Conservation (phyloP, 2,113 vertebrate genomes). For the Istiophorus platypterus region DNA sequence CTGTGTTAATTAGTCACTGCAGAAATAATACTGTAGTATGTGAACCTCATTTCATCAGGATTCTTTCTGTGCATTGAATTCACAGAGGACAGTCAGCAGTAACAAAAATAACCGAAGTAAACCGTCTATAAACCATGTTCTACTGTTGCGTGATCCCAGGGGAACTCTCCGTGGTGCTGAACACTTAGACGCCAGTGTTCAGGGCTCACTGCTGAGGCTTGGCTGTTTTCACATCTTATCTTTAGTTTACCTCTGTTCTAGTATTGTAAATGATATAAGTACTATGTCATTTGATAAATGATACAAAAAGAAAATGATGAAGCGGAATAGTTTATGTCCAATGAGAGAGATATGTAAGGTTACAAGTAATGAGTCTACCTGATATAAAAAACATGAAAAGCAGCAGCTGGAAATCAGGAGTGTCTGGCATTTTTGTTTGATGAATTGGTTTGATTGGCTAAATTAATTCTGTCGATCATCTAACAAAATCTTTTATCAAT, state of each 20-base stretch:
- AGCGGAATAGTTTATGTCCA: too few relatives aligned
- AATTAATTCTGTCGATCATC: not conserved
- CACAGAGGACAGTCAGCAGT: slow-evolving; percentile 32
- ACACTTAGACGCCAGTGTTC: slow-evolving; percentile 22
- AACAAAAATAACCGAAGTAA: slow-evolving; percentile 23
- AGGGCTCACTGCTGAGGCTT: slow-evolving; percentile 30
- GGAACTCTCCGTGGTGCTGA: slow-evolving; percentile 74
- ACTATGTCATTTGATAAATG: too few relatives aligned
- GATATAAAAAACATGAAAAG: not conserved
- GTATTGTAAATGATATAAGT: not conserved
- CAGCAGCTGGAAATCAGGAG: not conserved
- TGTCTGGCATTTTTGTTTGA: not conserved
- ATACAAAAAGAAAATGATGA: too few relatives aligned
- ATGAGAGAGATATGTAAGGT: too few relatives aligned
- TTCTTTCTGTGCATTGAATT: slow-evolving; percentile 33
- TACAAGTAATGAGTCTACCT: too few relatives aligned
- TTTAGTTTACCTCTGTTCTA: not conserved
- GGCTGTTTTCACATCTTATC: not conserved
- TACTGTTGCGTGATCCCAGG: slow-evolving; percentile 16
- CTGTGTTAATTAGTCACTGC: slow-evolving; percentile 65
- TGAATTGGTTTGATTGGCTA: not conserved
- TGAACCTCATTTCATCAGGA: slow-evolving; percentile 47
- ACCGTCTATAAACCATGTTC: not conserved
- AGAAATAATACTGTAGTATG: slow-evolving; percentile 42
- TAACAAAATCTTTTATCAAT: not conserved